Percentiles rank a stretch among this genome's conserved stretches.
Conservation (phyloP, 2,888 invertebrate species). For the Melanophora roralis region DNA sequence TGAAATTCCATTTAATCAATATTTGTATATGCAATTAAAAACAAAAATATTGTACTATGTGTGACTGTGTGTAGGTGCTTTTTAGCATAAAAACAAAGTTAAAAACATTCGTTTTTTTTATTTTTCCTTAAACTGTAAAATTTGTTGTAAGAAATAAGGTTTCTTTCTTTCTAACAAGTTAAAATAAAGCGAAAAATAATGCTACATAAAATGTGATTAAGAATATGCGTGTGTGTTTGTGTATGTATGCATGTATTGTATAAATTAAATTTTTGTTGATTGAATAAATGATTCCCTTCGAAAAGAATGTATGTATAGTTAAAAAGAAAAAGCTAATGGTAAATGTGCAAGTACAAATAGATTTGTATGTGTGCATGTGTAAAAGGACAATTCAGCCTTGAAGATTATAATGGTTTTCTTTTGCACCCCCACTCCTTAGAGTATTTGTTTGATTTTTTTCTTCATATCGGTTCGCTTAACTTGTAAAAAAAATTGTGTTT, state of each 20-base stretch:
- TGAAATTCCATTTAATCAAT: slow-evolving; percentile 8
- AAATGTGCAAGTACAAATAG: too few relatives aligned
- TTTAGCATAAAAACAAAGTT: background rate
- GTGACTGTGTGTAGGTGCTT: background rate
- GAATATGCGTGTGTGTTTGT: too few relatives aligned
- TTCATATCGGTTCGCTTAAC: background rate
- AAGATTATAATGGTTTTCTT: slow-evolving; percentile 2
- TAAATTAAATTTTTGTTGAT: background rate
- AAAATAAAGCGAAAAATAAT: background rate
- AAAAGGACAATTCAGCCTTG: slow-evolving; percentile 31
- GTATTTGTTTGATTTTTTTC: background rate
- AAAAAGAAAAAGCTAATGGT: background rate
- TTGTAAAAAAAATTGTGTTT: background rate
- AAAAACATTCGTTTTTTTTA: background rate
- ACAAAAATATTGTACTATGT: background rate
- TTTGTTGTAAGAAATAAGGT: background rate
- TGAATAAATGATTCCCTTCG: background rate
- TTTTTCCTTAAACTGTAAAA: background rate
- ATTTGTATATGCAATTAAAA: slow-evolving; percentile 11
- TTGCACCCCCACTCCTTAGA: background rate
- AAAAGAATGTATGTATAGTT: background rate
- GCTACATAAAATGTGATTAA: background rate
- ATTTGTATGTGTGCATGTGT: background rate
- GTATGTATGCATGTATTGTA: too few relatives aligned
- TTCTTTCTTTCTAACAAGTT: background rate